Percentiles rank a stretch among this genome's conserved stretches.
Conservation (phyloP, 2,888 invertebrate genomes). For the Morpho deidamia region DNA sequence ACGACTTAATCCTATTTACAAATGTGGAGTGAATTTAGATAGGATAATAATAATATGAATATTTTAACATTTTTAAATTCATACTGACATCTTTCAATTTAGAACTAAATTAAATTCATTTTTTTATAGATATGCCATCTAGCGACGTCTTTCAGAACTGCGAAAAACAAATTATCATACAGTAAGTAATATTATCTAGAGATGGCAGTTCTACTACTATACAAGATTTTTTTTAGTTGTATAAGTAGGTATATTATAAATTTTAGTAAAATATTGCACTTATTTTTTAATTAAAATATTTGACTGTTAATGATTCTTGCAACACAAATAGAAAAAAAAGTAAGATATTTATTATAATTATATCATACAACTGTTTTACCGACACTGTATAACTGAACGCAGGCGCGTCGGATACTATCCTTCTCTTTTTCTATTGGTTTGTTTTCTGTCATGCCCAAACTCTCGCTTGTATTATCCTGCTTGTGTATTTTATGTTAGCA, state of each 20-base stretch:
- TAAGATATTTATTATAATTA: constrained; percentile 4
- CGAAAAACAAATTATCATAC: neutral
- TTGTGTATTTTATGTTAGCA: constrained; percentile 63
- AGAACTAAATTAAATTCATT: neutral
- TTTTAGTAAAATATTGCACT: too few relatives aligned
- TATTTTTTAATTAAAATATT: too few relatives aligned
- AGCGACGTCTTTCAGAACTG: neutral
- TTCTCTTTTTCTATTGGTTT: constrained; percentile 72
- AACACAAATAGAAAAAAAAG: too few relatives aligned
- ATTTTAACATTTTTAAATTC: too few relatives aligned
- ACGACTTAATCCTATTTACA: too few relatives aligned
- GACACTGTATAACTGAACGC: constrained; percentile 52
- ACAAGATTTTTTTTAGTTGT: neutral
- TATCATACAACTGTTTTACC: constrained; percentile 49
- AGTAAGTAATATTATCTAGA: neutral
- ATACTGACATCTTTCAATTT: neutral
- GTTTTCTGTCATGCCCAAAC: constrained; percentile 72
- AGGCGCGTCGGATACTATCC: constrained; percentile 62
- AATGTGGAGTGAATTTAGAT: too few relatives aligned
- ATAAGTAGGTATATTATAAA: too few relatives aligned
- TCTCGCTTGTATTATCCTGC: constrained; percentile 61
- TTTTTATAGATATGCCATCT: neutral
- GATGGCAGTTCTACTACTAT: neutral
- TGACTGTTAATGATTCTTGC: too few relatives aligned
- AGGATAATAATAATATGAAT: too few relatives aligned